phyloP scores from a whole-genome alignment of 1,140 invertebrate genomes.

The honey bee (Apis mellifera) region DNA sequence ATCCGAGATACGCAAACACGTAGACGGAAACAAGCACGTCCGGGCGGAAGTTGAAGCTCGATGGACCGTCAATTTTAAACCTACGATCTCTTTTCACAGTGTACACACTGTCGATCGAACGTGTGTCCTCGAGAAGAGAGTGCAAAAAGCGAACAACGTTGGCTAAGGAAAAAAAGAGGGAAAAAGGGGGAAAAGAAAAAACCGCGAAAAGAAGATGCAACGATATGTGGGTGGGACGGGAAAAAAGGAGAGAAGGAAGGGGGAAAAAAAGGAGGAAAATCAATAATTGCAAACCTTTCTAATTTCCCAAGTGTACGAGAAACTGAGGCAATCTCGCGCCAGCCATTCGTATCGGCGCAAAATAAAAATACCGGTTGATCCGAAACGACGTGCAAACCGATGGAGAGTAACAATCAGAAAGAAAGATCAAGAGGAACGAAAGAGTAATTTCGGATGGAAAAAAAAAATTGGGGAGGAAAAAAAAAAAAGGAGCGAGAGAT shows the following conservation, averaged over 20 bases:
- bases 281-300: constrained; percentile 67
- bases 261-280: constrained; percentile 31
- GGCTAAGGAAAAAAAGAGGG: background rate
- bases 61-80: constrained; percentile 33
- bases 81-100: constrained; percentile 12
- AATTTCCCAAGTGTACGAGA: constrained; percentile 72
- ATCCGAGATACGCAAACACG: background rate
- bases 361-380: constrained; percentile 56
- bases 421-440: constrained; percentile 7
- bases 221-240: too few relatives aligned
- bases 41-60: constrained; percentile 10
- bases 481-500: background rate
- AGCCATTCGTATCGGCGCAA: constrained; percentile 32
- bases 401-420: constrained; percentile 32
- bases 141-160: too few relatives aligned
- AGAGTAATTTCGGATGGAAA: background rate
- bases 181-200: background rate
- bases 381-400: constrained; percentile 41
- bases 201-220: background rate
- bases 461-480: background rate
- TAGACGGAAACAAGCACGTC: constrained; percentile 7
- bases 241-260: background rate
- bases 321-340: constrained; percentile 19
- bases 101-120: constrained; percentile 10
- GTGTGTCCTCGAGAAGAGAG: constrained; percentile 21